phyloP scores from a whole-genome alignment of 2,113 vertebrate species.

The Lucifuga dentata region DNA sequence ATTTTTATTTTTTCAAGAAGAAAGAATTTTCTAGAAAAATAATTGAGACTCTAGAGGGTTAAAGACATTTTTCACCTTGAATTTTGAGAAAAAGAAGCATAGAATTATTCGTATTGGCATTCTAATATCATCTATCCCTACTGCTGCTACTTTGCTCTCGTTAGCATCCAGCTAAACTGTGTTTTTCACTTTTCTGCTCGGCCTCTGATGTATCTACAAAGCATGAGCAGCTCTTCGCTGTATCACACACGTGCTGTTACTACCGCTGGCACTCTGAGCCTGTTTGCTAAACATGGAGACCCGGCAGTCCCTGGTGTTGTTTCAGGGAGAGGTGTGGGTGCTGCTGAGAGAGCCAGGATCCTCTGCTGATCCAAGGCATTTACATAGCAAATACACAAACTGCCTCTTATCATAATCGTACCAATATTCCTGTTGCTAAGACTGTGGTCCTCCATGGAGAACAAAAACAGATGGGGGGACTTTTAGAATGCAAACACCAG shows the following conservation, averaged over 20 bases:
- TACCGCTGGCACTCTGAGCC: conserved; percentile 12
- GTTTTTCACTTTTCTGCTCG: conserved; percentile 4
- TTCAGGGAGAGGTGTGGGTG: conserved; percentile 35
- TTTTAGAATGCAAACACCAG: not conserved
- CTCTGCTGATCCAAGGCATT: conserved; percentile 45
- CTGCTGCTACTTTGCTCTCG: conserved; percentile 4
- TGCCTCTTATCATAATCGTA: conserved; percentile 14
- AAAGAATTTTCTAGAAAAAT: no score
- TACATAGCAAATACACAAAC: conserved; percentile 40
- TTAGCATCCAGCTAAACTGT: not conserved
- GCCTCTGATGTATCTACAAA: conserved; percentile 6
- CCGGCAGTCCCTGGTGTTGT: conserved; percentile 41
- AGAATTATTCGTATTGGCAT: no score
- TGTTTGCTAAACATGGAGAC: conserved; percentile 26
- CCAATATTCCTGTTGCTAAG: conserved; percentile 23
- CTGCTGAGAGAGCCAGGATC: conserved; percentile 24
- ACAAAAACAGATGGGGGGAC: conserved; percentile 1
- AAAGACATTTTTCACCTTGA: not conserved
- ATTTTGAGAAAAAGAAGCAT: not conserved
- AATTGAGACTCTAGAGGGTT: not conserved
- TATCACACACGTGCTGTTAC: conserved; percentile 24
- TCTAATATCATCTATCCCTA: no score
- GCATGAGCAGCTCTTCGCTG: conserved; percentile 17
- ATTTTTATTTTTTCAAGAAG: no score
- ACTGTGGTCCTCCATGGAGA: conserved; percentile 4